These are phyloP conservation scores for Tiliacea aurago DNA, from an alignment of 2,888 invertebrate genomes.

Conservation along the genomic window DNA sequence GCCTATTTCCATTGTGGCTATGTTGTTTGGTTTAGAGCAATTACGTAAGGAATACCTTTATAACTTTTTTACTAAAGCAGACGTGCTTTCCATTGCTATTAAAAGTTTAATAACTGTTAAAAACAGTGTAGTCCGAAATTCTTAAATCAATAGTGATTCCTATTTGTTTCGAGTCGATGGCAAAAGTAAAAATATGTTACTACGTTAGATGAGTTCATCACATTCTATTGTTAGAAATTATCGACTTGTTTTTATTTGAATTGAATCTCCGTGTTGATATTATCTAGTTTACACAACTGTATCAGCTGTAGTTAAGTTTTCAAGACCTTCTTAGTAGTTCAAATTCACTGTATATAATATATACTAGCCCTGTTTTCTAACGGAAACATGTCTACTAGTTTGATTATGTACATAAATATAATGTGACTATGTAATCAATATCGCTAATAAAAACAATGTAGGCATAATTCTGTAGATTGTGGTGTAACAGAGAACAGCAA, in stretches of 20 bases:
- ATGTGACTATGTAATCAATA: neutral
- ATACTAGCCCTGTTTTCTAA: neutral
- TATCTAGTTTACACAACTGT: too few relatives aligned
- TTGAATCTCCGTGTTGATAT: too few relatives aligned
- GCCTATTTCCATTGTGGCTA: neutral
- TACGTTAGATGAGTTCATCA: too few relatives aligned
- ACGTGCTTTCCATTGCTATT: neutral
- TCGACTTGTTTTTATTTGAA: too few relatives aligned
- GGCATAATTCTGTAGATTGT: neutral
- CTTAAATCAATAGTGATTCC: neutral
- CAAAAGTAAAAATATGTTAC: too few relatives aligned
- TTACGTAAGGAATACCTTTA: neutral
- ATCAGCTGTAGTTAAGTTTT: neutral
- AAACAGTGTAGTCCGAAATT: too few relatives aligned
- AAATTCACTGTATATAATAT: neutral
- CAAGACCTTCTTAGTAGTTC: neutral
- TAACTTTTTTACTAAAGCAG: neutral
- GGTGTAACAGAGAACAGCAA: neutral
- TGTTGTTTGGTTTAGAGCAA: neutral
- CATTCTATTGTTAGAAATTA: too few relatives aligned
- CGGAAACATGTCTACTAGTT: neutral
- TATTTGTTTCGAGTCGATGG: neutral
- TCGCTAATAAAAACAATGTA: neutral
- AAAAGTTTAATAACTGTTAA: neutral
- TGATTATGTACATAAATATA: neutral